Percentiles rank a stretch among this genome's conserved stretches.
phyloP scores from a whole-genome alignment of 35 echinoderm and acorn worm genomes.

The Holothuria glaberrima region DNA sequence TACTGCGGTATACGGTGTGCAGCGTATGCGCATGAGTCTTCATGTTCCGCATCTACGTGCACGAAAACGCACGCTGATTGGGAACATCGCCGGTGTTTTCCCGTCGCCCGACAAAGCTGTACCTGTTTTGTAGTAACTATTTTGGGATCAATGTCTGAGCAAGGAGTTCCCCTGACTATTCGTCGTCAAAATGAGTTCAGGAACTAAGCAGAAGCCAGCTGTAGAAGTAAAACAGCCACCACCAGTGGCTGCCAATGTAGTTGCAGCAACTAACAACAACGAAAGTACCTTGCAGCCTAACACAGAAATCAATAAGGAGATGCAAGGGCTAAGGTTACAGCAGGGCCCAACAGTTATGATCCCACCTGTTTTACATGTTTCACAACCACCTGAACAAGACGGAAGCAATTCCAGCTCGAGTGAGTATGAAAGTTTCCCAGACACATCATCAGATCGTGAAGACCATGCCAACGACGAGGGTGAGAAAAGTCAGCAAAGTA shows the following conservation, averaged over 20 bases:
- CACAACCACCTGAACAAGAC: constrained; percentile 65
- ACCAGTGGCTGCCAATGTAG: not conserved
- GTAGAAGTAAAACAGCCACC: constrained; percentile 22
- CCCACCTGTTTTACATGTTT: constrained; percentile 69
- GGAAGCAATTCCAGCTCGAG: constrained; percentile 32
- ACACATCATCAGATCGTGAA: constrained; percentile 37
- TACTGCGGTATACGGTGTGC: no score
- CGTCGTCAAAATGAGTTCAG: constrained; percentile 30
- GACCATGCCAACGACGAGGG: not conserved
- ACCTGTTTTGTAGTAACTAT: not conserved
- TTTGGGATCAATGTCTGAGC: not conserved
- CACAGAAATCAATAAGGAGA: not conserved
- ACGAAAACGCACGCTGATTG: constrained; percentile 31
- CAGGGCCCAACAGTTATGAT: constrained; percentile 14
- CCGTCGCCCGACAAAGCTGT: not conserved
- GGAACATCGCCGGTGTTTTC: constrained; percentile 55
- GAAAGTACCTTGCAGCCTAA: not conserved
- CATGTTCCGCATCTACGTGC: constrained; percentile 68
- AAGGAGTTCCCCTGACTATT: not conserved
- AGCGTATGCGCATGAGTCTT: no score
- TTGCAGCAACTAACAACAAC: constrained; percentile 7
- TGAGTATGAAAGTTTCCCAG: constrained; percentile 63
- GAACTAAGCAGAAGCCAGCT: not conserved
- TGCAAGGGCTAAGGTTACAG: constrained; percentile 13
- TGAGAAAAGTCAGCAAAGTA: no score